Evolutionary conservation across 2,113 vertebrate species (phyloP), one percentile per base, ranked within the genome.

Genomic region (Vidua chalybeata): DNA sequence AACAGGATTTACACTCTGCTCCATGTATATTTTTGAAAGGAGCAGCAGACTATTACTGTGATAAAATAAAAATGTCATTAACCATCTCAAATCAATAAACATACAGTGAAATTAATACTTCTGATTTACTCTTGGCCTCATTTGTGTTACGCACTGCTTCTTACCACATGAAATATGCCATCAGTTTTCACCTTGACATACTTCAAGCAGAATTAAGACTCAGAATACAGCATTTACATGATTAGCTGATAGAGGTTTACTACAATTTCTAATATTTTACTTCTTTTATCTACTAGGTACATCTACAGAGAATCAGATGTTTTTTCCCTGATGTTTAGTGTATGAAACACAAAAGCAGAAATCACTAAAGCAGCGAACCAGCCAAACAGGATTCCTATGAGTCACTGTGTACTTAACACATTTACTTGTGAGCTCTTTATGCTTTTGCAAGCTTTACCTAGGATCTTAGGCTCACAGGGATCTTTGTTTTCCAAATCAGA

Each of bases 351-450:
- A 49, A 46, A 27, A 71, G 74, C 37, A 82, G 39, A 82, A 85
- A 83, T 76, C 62, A 31, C 24, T 54, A 35, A 31, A 75, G 61
- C 45, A 81, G 43, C 75, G 66, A 95, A 89, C 84, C 54, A 84
- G 94, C n/a, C 28, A 46, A 61, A 89, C 87, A 51, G 84, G 91
- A 95, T 89, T 91, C 71, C 75, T 54, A 2, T 87, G 73, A 90
- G 41, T 96, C 94, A 95, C 76, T 49, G 13, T 7, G 63, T 64
- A 68, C 58, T 94, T 78, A 84, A 87, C 11, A 37, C 1, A 0
- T 79, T 17, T 20, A 52, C 33, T 68, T 76, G 56, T 0, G 0
- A 37, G 54, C 54, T 89, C 66, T 79, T 91, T n/a, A 69, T 21
- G 46, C 22, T 45, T 78, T 72, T 66, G 80, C 58, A 80, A 61